phyloP scores from a whole-genome alignment of 2,888 invertebrate species.

The Labia minor region DNA sequence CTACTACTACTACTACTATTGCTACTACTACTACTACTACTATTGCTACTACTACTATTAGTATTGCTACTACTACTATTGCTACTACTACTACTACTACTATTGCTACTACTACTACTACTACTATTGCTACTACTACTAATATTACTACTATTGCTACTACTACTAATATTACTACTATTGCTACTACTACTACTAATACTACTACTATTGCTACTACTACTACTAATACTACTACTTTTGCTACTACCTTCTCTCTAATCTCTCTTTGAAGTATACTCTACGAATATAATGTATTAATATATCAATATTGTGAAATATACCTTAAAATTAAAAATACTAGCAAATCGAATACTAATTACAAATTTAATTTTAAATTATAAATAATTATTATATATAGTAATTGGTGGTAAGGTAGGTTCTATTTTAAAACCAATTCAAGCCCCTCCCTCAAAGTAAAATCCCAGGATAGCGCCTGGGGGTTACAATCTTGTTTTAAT shows the following conservation, averaged over 20 bases:
- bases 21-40: conserved; percentile 3
- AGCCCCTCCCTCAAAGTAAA: too few relatives aligned
- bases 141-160: conserved; percentile 16
- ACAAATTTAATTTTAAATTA: too few relatives aligned
- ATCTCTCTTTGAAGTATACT: neutral
- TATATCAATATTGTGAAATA: too few relatives aligned
- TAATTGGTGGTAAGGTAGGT: too few relatives aligned
- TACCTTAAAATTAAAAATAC: too few relatives aligned
- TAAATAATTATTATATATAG: too few relatives aligned
- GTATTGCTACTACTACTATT: conserved; percentile 17
- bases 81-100: conserved; percentile 17
- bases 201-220: conserved; percentile 15
- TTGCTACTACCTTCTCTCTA: neutral
- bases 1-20: neutral
- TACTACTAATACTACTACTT: conserved; percentile 15
- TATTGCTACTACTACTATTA: neutral
- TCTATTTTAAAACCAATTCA: too few relatives aligned
- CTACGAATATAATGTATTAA: too few relatives aligned
- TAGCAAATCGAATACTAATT: too few relatives aligned
- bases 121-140: neutral
- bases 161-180: conserved; percentile 15
- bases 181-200: conserved; percentile 15
- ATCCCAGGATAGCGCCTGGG: too few relatives aligned
- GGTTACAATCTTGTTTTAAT: too few relatives aligned
- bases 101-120: conserved; percentile 13